Evolutionary conservation across 92 coral and sea anemone genomes (phyloP), one percentile per base, ranked within the genome.

Genomic region (Umimayanthus chanpuru): DNA sequence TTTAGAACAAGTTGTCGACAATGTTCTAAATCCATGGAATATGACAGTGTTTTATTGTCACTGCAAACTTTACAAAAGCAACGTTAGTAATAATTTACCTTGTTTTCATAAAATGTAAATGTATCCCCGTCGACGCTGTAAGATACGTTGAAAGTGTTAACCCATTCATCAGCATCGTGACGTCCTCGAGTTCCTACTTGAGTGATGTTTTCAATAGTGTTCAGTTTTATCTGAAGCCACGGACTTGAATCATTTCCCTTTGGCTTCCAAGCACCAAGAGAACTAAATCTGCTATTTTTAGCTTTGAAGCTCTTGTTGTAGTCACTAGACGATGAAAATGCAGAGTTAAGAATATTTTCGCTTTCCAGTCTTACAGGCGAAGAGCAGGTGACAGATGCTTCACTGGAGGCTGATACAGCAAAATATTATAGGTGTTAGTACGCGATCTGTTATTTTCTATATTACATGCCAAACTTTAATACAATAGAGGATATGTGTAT

Each of bases 211-310:
- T 61, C 85, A 81, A 36, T 25, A n/a, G 44, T 9, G 4, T 55
- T 56, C 0, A 81, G 30, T 21, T 81, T 61, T 21, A 81, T 65
- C 49, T 81, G 71, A 23, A 81, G 39, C 85, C 85, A 81, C 1
- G 85, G 85, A 81, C 15, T 8, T 15, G 30, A 29, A 30, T 81
- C 85, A 32, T 81, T 81, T 8, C 0, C 53, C 49, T 11, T 64
- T 8, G 85, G 72, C 50, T 65, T 81, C 85, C 85, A 81, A 43
- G 73, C 71, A 11, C 85, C 85, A 20, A 9, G 53, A n/a, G 18
- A 81, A 29, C 29, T 32, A 0, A 81, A 40, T 40, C 50, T 81
- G 30, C 85, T 38, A 21, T 61, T 58, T 4, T 20, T 73, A 30
- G 85, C 43, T 38, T 10, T 81, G 30, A 56, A 81, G 29, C 55